Evolutionary conservation across 2,797 vertebrate genomes (phyloP).

Genomic region (Periophthalmus magnuspinnatus): DNA sequence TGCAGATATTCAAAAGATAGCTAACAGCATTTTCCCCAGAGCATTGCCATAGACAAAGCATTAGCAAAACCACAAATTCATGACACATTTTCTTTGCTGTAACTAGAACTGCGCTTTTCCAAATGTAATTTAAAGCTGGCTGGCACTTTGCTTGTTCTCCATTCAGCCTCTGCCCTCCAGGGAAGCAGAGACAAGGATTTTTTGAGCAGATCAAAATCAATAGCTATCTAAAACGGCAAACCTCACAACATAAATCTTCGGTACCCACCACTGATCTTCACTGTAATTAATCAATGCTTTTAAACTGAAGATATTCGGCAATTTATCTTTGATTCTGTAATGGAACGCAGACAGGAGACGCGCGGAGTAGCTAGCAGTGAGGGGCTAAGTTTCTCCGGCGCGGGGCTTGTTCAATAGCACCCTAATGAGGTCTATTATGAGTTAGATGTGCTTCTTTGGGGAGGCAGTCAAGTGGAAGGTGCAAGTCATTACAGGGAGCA

Average conservation of each 20-base stretch:
- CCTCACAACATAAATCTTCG: constrained; percentile 77
- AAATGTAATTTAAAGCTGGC: constrained; percentile 49
- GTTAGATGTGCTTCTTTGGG: constrained; percentile 63
- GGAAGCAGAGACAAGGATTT: constrained; percentile 59
- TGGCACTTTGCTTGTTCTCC: constrained; percentile 37
- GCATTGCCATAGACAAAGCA: not conserved
- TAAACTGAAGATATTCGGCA: constrained; percentile 72
- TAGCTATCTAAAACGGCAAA: constrained; percentile 74
- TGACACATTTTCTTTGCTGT: constrained; percentile 5
- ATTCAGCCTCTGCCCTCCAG: constrained; percentile 46
- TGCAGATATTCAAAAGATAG: not conserved
- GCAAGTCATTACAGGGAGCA: constrained; percentile 54
- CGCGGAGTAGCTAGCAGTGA: constrained; percentile 40
- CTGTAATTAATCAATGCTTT: constrained; percentile 78
- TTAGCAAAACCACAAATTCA: not conserved
- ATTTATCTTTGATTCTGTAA: constrained; percentile 78
- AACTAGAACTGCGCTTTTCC: constrained; percentile 21
- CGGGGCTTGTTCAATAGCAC: constrained; percentile 61
- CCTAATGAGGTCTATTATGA: constrained; percentile 73
- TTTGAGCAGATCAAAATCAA: constrained; percentile 78
- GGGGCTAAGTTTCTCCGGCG: constrained; percentile 47
- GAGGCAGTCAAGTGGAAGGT: constrained; percentile 59
- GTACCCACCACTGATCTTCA: constrained; percentile 64
- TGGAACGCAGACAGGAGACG: constrained; percentile 56
- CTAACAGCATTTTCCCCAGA: not conserved